phyloP scores from a whole-genome alignment of 2,888 invertebrate species.

The Cremastinae sp. region DNA sequence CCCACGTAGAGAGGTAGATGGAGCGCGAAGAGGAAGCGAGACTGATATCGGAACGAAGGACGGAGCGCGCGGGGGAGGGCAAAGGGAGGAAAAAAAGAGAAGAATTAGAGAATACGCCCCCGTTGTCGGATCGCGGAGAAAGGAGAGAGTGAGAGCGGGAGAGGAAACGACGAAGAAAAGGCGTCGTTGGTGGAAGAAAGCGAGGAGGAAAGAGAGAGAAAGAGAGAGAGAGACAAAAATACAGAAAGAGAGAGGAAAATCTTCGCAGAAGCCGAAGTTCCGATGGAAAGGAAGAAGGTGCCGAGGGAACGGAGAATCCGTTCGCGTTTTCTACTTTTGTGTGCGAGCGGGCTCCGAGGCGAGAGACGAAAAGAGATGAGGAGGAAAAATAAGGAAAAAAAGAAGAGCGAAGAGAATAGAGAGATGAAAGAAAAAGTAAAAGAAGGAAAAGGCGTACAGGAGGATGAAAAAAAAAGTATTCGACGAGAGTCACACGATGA shows the following conservation, averaged over 20 bases:
- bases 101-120: conserved; percentile 31
- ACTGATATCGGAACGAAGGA: conserved; percentile 24
- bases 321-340: conserved; percentile 12
- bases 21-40: conserved; percentile 55
- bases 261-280: conserved; percentile 43
- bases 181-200: not conserved
- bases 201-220: not conserved
- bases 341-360: not conserved
- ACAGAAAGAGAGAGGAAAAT: conserved; percentile 22
- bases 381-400: conserved; percentile 18
- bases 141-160: conserved; percentile 35
- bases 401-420: not conserved
- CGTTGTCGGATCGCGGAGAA: conserved; percentile 21
- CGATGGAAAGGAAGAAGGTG: conserved; percentile 53
- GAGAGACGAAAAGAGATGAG: not conserved
- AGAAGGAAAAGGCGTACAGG: conserved; percentile 3
- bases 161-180: conserved; percentile 17
- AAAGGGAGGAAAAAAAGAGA: not conserved
- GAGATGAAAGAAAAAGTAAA: conserved; percentile 7
- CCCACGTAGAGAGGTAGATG: conserved; percentile 54
- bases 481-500: conserved; percentile 42
- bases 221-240: conserved; percentile 28
- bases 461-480: conserved; percentile 6
- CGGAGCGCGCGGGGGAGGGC: not conserved
- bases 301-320: conserved; percentile 54